These are phyloP conservation scores for Oryzias celebensis DNA, from an alignment of 2,113 vertebrate genomes.

Conservation along the genomic window DNA sequence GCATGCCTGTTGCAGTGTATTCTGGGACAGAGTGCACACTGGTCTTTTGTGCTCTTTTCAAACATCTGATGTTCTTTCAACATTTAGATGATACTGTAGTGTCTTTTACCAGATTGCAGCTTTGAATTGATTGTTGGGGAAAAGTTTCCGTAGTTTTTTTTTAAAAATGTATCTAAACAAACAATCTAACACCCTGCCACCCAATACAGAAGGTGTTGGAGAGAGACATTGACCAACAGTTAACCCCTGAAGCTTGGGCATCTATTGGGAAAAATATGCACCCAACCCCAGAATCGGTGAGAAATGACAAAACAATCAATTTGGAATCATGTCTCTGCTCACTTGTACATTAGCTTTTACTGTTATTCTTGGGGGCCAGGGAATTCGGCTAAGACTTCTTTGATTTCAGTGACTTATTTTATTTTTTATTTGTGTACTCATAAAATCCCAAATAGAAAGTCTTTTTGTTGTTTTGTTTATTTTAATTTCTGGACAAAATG, in stretches of 20 bases:
- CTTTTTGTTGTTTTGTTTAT: constrained; percentile 5
- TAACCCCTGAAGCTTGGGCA: constrained; percentile 80
- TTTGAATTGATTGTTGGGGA: constrained; percentile 59
- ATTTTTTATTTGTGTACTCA: constrained; percentile 22
- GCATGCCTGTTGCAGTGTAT: constrained; percentile 61
- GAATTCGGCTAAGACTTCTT: constrained; percentile 62
- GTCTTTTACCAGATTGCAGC: constrained; percentile 62
- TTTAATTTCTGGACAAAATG: constrained; percentile 60
- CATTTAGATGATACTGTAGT: constrained; percentile 61
- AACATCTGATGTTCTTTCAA: constrained; percentile 59
- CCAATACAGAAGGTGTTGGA: constrained; percentile 81
- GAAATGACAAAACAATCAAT: constrained; percentile 77
- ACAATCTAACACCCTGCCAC: constrained; percentile 77
- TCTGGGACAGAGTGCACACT: constrained; percentile 69
- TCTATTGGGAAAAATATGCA: constrained; percentile 81
- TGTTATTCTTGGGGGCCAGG: constrained; percentile 61
- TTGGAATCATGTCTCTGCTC: constrained; percentile 77
- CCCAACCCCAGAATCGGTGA: constrained; percentile 80
- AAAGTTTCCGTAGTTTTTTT: constrained; percentile 65
- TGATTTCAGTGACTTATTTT: constrained; percentile 48
- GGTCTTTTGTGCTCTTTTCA: constrained; percentile 70
- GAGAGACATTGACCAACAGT: constrained; percentile 80
- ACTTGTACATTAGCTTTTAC: constrained; percentile 70
- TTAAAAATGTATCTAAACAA: constrained; percentile 71
- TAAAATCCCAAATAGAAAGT: constrained; percentile 29